phyloP scores from a whole-genome alignment of 2,113 vertebrate genomes.

The Podocnemis expansa region DNA sequence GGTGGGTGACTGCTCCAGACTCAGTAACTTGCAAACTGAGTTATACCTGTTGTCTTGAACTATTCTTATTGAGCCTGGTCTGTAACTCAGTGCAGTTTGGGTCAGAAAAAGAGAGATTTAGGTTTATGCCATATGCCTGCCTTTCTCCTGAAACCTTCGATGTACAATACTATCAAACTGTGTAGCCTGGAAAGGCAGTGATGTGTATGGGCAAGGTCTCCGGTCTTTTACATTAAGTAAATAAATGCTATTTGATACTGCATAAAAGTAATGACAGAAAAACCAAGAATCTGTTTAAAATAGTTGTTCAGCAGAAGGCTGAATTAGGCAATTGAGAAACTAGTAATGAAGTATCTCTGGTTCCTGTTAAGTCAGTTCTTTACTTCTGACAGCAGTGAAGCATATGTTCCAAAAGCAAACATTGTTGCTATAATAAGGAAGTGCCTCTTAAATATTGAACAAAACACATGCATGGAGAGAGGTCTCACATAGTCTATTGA shows the following conservation, averaged over 20 bases:
- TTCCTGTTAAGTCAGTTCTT: neutral
- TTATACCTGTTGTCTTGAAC: neutral
- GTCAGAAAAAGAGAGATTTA: neutral
- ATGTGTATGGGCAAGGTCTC: neutral
- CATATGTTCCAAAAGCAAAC: neutral
- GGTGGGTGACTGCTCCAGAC: too few relatives aligned
- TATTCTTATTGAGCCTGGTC: neutral
- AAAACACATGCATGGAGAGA: neutral
- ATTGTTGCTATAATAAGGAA: neutral
- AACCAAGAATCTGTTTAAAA: neutral
- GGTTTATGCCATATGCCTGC: neutral
- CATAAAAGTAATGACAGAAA: slow-evolving; percentile 26
- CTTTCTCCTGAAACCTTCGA: neutral
- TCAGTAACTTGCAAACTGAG: neutral
- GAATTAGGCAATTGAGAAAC: neutral
- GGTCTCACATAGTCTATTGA: neutral
- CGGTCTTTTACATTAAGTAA: slow-evolving; percentile 38
- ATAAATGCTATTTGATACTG: slow-evolving; percentile 29
- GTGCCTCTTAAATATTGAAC: slow-evolving; percentile 12
- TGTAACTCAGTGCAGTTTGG: neutral
- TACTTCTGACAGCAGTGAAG: neutral
- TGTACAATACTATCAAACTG: neutral
- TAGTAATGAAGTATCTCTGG: neutral
- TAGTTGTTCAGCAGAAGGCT: slow-evolving; percentile 29
- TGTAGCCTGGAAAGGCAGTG: neutral